These are phyloP conservation scores for Hypercompe scribonia DNA, from an alignment of 2,888 invertebrate species.

Conservation along the genomic window DNA sequence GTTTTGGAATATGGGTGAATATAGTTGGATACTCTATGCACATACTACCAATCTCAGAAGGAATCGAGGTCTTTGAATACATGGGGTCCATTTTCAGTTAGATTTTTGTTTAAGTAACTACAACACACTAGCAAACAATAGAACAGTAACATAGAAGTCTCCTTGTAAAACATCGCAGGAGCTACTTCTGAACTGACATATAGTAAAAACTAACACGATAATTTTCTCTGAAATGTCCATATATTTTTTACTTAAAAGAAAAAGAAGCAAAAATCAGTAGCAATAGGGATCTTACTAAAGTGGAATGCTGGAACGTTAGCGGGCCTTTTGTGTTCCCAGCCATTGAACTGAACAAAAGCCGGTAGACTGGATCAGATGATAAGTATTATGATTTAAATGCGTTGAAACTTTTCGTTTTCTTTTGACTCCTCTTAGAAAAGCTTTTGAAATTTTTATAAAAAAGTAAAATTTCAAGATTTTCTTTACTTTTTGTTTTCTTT, in stretches of 20 bases:
- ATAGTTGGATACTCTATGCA: neutral
- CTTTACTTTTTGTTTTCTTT: neutral
- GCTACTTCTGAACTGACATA: neutral
- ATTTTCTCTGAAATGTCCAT: conserved; percentile 20
- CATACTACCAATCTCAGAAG: neutral
- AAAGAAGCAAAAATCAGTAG: conserved; percentile 25
- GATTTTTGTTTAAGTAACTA: neutral
- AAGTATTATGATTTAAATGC: conserved; percentile 39
- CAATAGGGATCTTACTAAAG: conserved; percentile 30
- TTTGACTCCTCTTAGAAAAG: conserved; percentile 1
- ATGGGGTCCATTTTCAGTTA: no score
- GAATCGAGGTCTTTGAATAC: neutral
- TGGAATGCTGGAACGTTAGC: conserved; percentile 33
- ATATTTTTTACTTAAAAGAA: conserved; percentile 23
- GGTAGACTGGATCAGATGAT: conserved; percentile 30
- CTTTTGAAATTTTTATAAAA: neutral
- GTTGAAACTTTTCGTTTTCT: conserved; percentile 19
- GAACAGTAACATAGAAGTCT: neutral
- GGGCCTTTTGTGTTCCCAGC: conserved; percentile 36
- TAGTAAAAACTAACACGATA: conserved; percentile 10
- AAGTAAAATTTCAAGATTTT: neutral
- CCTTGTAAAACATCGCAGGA: neutral
- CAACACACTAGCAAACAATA: neutral
- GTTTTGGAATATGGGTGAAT: neutral
- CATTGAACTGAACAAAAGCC: conserved; percentile 39